Percentiles rank a stretch among this genome's conserved stretches.
Evolutionary conservation across 2,113 vertebrate species (phyloP).

Genomic region (Alosa alosa): DNA sequence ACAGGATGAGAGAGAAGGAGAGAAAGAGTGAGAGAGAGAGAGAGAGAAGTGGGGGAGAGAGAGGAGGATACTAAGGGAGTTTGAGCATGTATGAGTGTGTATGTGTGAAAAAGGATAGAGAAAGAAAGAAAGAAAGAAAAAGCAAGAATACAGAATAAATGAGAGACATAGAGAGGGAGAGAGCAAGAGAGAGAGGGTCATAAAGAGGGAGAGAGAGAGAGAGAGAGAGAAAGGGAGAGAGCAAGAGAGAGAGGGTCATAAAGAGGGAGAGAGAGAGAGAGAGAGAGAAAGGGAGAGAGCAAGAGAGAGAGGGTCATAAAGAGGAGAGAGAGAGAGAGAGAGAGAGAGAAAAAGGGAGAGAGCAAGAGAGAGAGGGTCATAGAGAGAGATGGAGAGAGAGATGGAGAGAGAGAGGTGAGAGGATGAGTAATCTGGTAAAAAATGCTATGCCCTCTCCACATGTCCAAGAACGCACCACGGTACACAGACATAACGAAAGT

Average conservation of each 20-base stretch:
- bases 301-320: neutral
- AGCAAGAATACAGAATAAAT: neutral
- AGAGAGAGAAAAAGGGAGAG: neutral
- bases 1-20: neutral
- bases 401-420: neutral
- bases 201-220: neutral
- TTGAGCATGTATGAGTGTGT: neutral
- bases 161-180: neutral
- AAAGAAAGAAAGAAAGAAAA: conserved; percentile 32
- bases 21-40: neutral
- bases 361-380: neutral
- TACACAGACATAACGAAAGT: too few relatives aligned
- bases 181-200: neutral
- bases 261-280: neutral
- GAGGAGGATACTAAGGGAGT: neutral
- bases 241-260: neutral
- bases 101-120: neutral
- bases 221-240: neutral
- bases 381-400: neutral
- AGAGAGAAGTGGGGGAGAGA: neutral
- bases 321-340: neutral
- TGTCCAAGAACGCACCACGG: too few relatives aligned
- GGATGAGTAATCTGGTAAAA: neutral
- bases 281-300: neutral
- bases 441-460: neutral